Evolutionary conservation across 2,113 vertebrate species (phyloP).

Genomic region (Neotoma lepida): DNA sequence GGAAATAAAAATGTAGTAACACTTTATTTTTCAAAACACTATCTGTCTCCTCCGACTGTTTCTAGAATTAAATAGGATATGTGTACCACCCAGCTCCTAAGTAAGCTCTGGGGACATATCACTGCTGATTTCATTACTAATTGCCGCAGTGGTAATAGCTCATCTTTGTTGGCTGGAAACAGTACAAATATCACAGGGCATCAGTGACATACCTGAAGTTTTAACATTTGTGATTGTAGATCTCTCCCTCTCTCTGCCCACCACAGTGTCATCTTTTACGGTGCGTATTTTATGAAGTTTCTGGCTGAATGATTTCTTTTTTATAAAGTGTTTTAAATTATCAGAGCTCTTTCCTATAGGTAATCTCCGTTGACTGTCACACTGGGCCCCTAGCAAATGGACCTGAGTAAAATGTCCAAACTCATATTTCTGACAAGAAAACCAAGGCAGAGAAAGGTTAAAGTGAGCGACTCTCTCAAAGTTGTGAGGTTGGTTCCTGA

Average conservation of each 20-base stretch:
- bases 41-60: background rate
- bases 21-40: background rate
- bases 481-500: slow-evolving; percentile 8
- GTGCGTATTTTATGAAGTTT: slow-evolving; percentile 63
- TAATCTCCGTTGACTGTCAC: slow-evolving; percentile 21
- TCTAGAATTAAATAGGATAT: background rate
- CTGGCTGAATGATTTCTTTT: slow-evolving; percentile 59
- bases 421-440: slow-evolving; percentile 42
- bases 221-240: slow-evolving; percentile 23
- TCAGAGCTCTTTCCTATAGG: slow-evolving; percentile 26
- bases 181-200: background rate
- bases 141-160: background rate
- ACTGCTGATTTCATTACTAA: slow-evolving; percentile 9
- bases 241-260: background rate
- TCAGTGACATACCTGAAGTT: background rate
- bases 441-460: slow-evolving; percentile 25
- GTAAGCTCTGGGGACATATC: background rate
- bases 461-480: slow-evolving; percentile 50
- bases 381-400: background rate
- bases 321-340: slow-evolving; percentile 53
- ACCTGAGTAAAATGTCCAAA: background rate
- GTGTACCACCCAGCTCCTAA: background rate
- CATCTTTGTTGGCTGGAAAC: slow-evolving; percentile 27
- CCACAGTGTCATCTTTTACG: slow-evolving; percentile 22
- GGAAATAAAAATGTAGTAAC: background rate